These are phyloP conservation scores for Babylonia areolata DNA, from an alignment of 1,140 invertebrate genomes.

Conservation along the genomic window DNA sequence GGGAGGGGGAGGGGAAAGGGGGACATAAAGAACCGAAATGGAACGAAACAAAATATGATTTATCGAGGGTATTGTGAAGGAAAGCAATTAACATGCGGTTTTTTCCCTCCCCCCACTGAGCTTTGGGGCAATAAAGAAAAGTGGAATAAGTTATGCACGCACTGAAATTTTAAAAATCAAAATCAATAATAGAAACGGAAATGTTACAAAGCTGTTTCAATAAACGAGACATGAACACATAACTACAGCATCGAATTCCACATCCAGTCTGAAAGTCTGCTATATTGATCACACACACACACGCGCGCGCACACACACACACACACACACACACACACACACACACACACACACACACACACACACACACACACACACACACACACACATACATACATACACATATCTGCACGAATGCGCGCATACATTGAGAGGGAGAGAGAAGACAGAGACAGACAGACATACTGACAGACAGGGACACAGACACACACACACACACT, in stretches of 20 bases:
- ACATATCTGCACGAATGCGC: background rate
- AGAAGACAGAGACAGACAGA: slow-evolving; percentile 20
- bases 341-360: background rate
- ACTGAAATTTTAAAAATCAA: too few relatives aligned
- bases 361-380: slow-evolving; percentile 5
- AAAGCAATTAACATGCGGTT: too few relatives aligned
- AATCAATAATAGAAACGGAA: too few relatives aligned
- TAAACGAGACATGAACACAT: too few relatives aligned
- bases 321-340: slow-evolving; percentile 33
- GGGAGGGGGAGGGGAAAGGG: background rate
- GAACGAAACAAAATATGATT: too few relatives aligned
- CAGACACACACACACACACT: slow-evolving; percentile 29
- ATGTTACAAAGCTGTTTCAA: too few relatives aligned
- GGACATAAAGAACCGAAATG: background rate
- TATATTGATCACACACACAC: slow-evolving; percentile 51
- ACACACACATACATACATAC: slow-evolving; percentile 28
- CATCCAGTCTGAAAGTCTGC: too few relatives aligned
- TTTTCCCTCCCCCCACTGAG: too few relatives aligned
- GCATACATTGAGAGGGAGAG: background rate
- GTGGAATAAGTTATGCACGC: too few relatives aligned
- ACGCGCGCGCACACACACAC: background rate
- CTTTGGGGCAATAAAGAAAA: too few relatives aligned
- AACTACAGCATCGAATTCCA: too few relatives aligned
- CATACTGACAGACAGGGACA: background rate
- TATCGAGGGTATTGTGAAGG: too few relatives aligned